A percentile compares a stretch with the other conserved stretches of the same genome.
Conservation (phyloP, 2,888 invertebrate species). For the Odontocolon sp. region DNA sequence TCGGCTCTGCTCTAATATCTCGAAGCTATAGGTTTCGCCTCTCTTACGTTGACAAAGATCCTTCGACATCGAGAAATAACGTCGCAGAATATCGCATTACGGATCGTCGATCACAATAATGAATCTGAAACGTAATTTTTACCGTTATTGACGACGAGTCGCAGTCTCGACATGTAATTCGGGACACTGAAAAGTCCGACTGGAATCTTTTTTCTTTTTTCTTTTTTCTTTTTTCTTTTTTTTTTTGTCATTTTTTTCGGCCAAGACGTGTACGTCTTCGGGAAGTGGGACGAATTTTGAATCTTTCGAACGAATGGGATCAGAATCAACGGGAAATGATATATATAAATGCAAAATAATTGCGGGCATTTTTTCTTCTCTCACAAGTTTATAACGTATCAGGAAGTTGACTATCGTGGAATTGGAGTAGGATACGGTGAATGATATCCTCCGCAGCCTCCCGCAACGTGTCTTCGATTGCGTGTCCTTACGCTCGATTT, state of each 20-base stretch:
- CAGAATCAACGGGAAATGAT: neutral
- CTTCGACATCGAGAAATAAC: conserved; percentile 4
- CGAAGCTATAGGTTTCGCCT: neutral
- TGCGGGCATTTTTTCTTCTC: no score
- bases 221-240: no score
- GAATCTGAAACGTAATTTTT: neutral
- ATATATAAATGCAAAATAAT: no score
- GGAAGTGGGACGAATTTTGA: conserved; percentile 4
- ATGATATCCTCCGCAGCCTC: conserved; percentile 2
- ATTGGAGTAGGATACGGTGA: neutral
- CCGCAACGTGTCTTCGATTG: conserved; percentile 25
- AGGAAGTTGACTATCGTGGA: conserved; percentile 21
- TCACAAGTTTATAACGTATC: no score
- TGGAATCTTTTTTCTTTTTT: neutral
- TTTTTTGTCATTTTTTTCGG: no score
- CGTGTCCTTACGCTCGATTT: conserved; percentile 78
- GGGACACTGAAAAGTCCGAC: neutral
- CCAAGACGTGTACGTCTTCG: neutral
- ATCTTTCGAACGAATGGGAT: neutral
- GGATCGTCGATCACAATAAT: conserved; percentile 7
- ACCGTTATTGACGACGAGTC: neutral
- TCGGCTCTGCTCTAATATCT: neutral
- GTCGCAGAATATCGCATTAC: conserved; percentile 3
- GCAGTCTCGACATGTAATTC: neutral
- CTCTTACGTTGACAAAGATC: neutral